Percentiles rank a stretch among this genome's conserved stretches.
These are phyloP conservation scores for Ochropacha duplaris DNA, from an alignment of 2,888 invertebrate genomes.

Conservation along the genomic window DNA sequence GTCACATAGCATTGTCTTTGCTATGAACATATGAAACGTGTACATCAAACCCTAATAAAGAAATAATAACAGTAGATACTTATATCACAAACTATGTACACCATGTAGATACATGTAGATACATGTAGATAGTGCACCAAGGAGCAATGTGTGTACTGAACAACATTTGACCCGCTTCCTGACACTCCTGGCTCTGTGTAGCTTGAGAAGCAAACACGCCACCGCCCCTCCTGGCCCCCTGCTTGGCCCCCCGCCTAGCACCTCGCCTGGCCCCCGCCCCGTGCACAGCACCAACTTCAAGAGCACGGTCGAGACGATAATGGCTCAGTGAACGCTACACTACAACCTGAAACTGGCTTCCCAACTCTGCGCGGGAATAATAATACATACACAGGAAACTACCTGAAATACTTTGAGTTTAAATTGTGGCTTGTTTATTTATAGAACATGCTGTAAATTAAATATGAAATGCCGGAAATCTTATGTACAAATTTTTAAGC, in stretches of 20 bases:
- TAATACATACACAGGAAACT: no score
- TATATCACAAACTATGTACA: no score
- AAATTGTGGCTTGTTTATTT: no score
- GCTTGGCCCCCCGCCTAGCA: neutral
- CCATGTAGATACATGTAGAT: no score
- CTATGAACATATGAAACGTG: no score
- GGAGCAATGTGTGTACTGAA: neutral
- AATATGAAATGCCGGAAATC: no score
- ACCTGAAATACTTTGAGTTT: neutral
- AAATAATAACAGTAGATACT: no score
- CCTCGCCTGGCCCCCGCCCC: neutral
- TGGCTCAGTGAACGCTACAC: neutral
- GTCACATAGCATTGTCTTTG: no score
- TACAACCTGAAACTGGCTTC: neutral
- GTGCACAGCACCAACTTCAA: neutral
- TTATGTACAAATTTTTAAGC: no score
- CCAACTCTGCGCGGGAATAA: neutral
- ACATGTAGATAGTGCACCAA: no score
- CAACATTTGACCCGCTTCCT: neutral
- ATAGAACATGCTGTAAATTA: no score
- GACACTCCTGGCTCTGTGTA: neutral
- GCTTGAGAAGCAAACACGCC: neutral
- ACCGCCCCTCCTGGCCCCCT: neutral
- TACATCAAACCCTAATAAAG: no score
- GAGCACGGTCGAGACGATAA: neutral